Conservation (phyloP, 2,797 vertebrate species). For the Carcharodon carcharias region DNA sequence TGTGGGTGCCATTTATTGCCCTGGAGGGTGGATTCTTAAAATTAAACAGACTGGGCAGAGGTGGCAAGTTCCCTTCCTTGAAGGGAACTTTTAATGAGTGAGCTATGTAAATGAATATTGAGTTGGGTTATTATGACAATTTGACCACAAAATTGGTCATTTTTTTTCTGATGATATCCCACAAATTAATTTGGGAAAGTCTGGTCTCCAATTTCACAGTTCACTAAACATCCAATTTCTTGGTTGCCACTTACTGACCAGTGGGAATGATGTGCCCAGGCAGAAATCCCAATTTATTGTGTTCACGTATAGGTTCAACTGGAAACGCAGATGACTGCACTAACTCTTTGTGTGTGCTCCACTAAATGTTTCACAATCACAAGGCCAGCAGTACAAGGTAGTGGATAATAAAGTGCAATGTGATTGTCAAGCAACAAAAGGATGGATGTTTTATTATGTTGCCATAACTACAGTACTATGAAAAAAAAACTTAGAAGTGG, state of each 20-base stretch:
- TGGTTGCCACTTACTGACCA: background rate
- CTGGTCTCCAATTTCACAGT: background rate
- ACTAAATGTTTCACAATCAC: background rate
- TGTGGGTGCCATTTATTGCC: background rate
- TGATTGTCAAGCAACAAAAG: background rate
- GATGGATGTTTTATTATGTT: constrained; percentile 27
- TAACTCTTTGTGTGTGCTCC: background rate
- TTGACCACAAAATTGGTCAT: background rate
- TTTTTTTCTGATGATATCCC: background rate
- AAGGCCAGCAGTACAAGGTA: background rate
- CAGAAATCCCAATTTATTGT: background rate
- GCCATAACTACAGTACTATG: background rate
- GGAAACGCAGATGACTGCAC: background rate
- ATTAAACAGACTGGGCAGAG: background rate
- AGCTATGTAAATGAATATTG: background rate
- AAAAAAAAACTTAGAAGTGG: background rate
- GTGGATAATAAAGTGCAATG: background rate
- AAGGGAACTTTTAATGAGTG: background rate
- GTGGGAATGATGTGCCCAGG: background rate
- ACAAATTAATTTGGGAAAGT: background rate
- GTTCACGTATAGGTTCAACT: background rate
- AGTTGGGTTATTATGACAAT: background rate
- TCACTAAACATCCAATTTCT: background rate
- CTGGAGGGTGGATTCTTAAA: background rate
- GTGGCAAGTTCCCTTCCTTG: background rate